Evolutionary conservation across 2,113 vertebrate species (phyloP).

Genomic region (Tretioscincus oriximinensis): DNA sequence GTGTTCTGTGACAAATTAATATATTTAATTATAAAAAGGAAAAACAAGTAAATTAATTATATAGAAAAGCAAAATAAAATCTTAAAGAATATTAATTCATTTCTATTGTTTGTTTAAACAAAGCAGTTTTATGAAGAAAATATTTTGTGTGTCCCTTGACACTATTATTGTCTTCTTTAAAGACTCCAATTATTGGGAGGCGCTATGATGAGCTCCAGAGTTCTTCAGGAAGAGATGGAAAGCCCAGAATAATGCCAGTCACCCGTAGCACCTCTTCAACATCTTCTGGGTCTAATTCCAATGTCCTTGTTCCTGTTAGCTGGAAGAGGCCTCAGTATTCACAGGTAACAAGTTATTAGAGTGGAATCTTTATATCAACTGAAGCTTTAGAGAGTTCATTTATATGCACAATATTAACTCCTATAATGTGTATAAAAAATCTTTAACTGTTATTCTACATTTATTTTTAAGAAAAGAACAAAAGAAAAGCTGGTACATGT

Average conservation of each 20-base stretch:
- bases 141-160: background rate
- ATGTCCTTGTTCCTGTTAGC: conserved; percentile 96
- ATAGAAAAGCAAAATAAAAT: too few species aligned
- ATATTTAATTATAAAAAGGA: too few species aligned
- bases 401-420: background rate
- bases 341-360: conserved; percentile 77
- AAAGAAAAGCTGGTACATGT: conserved; percentile 97
- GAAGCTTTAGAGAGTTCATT: background rate
- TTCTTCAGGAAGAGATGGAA: conserved; percentile 88
- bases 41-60: too few species aligned
- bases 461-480: conserved; percentile 86
- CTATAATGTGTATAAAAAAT: background rate
- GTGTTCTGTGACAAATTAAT: too few species aligned
- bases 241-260: conserved; percentile 88
- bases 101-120: too few species aligned
- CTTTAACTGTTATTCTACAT: conserved; percentile 42
- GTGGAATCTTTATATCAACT: background rate
- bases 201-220: conserved; percentile 91
- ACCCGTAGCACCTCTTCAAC: conserved; percentile 95
- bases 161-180: conserved; percentile 30
- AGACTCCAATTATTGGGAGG: conserved; percentile 95
- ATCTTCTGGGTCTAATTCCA: conserved; percentile 96
- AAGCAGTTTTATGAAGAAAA: background rate
- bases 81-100: too few species aligned
- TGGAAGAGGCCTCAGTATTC: conserved; percentile 97